phyloP scores from a whole-genome alignment of 2,797 vertebrate genomes.

The Poeciliopsis infans region DNA sequence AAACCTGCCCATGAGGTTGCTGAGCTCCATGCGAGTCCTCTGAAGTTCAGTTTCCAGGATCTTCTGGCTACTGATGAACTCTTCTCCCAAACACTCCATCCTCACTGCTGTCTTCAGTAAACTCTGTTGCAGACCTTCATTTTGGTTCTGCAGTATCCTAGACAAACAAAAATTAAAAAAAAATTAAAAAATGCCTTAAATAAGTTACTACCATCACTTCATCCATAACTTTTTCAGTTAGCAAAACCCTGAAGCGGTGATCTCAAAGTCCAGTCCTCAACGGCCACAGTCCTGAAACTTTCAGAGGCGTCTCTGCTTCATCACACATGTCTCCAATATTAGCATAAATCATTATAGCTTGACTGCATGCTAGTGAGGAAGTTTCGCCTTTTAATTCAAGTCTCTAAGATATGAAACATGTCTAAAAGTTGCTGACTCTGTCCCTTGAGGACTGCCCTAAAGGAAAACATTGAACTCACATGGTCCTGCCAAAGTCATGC shows the following conservation, averaged over 20 bases:
- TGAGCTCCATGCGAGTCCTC: constrained; percentile 75
- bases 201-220: background rate
- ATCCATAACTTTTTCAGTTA: background rate
- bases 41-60: constrained; percentile 79
- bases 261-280: too few relatives aligned
- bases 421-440: too few relatives aligned
- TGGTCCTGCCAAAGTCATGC: constrained; percentile 68
- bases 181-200: background rate
- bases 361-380: too few relatives aligned
- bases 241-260: background rate
- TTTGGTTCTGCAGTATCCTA: constrained; percentile 77
- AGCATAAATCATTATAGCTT: too few relatives aligned
- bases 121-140: constrained; percentile 76
- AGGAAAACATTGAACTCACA: constrained; percentile 66
- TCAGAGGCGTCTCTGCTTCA: too few relatives aligned
- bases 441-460: background rate
- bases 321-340: too few relatives aligned
- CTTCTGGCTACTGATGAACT: constrained; percentile 79
- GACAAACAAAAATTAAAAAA: background rate
- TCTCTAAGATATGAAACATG: too few relatives aligned
- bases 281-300: too few relatives aligned
- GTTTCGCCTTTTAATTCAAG: too few relatives aligned
- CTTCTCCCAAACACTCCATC: constrained; percentile 81
- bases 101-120: constrained; percentile 74
- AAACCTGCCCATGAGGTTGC: constrained; percentile 76